A percentile compares a stretch with the other conserved stretches of the same genome.
These are phyloP conservation scores for Xenopus borealis DNA, from an alignment of 2,113 vertebrate genomes.

Conservation along the genomic window DNA sequence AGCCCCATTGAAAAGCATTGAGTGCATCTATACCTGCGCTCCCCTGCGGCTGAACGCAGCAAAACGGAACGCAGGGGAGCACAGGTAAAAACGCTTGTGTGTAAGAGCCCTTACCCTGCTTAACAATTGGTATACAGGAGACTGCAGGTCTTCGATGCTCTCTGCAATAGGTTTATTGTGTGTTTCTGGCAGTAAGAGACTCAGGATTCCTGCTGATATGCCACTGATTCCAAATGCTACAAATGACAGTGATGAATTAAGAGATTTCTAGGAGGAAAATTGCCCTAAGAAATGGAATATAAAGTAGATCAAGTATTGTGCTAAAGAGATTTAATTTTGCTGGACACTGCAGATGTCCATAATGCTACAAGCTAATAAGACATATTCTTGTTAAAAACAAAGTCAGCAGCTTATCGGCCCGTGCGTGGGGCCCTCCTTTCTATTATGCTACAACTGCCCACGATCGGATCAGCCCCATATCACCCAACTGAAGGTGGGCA, in stretches of 20 bases:
- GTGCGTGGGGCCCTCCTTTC: too few species aligned
- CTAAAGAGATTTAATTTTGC: slow-evolving; percentile 20
- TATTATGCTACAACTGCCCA: too few species aligned
- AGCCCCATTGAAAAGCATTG: too few species aligned
- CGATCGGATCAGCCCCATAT: too few species aligned
- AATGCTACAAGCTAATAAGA: neutral
- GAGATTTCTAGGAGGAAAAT: slow-evolving; percentile 61
- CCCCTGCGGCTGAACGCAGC: too few species aligned
- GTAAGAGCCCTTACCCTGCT: slow-evolving; percentile 38
- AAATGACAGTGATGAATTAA: slow-evolving; percentile 75
- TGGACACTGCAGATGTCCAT: slow-evolving; percentile 11
- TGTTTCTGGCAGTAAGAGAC: slow-evolving; percentile 80
- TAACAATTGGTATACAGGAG: slow-evolving; percentile 50
- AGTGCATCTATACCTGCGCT: too few species aligned
- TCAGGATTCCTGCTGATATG: slow-evolving; percentile 71
- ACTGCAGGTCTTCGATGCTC: slow-evolving; percentile 70
- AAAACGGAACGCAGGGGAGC: neutral
- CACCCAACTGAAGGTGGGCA: too few species aligned
- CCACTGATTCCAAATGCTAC: slow-evolving; percentile 78
- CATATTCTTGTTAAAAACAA: too few species aligned
- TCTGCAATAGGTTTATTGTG: slow-evolving; percentile 72
- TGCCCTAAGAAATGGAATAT: slow-evolving; percentile 31
- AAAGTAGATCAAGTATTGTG: slow-evolving; percentile 37
- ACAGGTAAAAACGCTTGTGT: slow-evolving; percentile 19
- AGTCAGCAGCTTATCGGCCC: too few species aligned